Conservation (phyloP, 1,140 invertebrate species). For the Diplogasteroides magnus region DNA sequence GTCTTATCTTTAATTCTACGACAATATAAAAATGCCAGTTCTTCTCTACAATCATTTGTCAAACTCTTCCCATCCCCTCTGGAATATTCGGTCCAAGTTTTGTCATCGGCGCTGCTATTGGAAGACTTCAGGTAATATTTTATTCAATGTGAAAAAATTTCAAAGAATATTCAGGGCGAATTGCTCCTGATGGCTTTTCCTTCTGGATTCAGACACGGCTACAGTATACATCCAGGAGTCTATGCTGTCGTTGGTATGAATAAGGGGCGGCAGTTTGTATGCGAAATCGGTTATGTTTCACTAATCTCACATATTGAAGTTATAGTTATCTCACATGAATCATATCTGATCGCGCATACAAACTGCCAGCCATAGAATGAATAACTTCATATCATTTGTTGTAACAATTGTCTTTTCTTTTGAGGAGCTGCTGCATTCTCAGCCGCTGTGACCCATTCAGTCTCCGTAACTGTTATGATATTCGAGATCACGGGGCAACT, state of each 20-base stretch:
- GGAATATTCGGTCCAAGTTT: slow-evolving; percentile 59
- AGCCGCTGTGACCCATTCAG: slow-evolving; percentile 90
- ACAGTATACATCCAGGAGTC: slow-evolving; percentile 74
- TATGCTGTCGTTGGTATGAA: slow-evolving; percentile 60
- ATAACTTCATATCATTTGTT: too few relatives aligned
- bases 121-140: slow-evolving; percentile 63
- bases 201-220: slow-evolving; percentile 18
- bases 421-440: slow-evolving; percentile 82
- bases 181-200: background rate
- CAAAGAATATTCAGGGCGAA: background rate
- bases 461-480: slow-evolving; percentile 93
- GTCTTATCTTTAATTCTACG: background rate
- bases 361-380: too few relatives aligned
- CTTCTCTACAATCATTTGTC: slow-evolving; percentile 83
- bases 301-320: too few relatives aligned
- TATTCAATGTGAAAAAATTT: background rate
- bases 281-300: too few relatives aligned
- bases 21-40: slow-evolving; percentile 65
- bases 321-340: too few relatives aligned
- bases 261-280: too few relatives aligned
- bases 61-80: slow-evolving; percentile 87
- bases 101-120: slow-evolving; percentile 70
- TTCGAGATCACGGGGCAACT: slow-evolving; percentile 98
- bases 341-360: too few relatives aligned
- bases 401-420: background rate